Evolutionary conservation across 2,888 invertebrate genomes (phyloP), one percentile per base, ranked within the genome.

Genomic region (Noctua janthina): DNA sequence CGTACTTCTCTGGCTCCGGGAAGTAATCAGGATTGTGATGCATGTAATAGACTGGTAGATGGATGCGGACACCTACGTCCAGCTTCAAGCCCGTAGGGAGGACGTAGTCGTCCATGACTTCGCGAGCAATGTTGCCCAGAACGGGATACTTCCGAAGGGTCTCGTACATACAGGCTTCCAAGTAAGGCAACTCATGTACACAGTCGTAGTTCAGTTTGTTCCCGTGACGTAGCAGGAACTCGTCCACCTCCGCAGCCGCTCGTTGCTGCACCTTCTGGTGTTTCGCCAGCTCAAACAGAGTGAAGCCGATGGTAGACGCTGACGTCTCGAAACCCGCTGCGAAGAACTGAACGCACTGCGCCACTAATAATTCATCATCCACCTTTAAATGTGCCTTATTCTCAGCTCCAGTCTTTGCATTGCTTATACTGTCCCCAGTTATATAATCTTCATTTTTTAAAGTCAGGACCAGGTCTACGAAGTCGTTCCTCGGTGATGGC

Each of bases 271-370:
- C 89, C 6, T 91, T 88, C 8, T 79, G 88, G 35, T 92, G 81
- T 79, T 94, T 94, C 0, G 95, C 93, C 0, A 95, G 79, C 79
- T 95, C 94, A 72, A 87, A 95, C 2, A 95, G 79, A 7, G 92
- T 91, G 59, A 91, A 91, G 17, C 90, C 89, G 20, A 93, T 81
- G 0, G 93, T 93, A 0, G 91, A 90, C 0, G 95, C 88, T 1
- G 95, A 93, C 0, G 95, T 94, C 51, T 95, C 95, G 49, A 90
- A 95, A 4, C 95, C 95, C 20, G 94, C 95, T 1, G 82, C 92
- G 43, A 95, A 95, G 70, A 98, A 97, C 0, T 96, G 87, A 13
- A 97, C 93, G 1, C 97, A 96, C 75, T 97, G 97, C 0, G 97
- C 96, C 0, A 95, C 94, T 35, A 97, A 84, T 67, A 97, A 91